Conservation (phyloP, 2,797 vertebrate species). For the Gambelia wislizenii region DNA sequence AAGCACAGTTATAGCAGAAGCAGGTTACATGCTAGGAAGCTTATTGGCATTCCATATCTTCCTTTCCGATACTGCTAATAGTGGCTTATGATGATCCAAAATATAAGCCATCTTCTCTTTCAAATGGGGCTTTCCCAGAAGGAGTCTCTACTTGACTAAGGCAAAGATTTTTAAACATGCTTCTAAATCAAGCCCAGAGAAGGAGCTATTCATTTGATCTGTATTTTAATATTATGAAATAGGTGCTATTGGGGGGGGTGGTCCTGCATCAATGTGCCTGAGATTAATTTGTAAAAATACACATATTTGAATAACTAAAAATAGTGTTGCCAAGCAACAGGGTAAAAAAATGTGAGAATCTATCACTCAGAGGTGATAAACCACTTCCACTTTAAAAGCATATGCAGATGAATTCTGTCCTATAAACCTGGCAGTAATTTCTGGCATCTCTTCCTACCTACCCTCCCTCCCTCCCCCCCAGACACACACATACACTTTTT, state of each 20-base stretch:
- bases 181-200: constrained; percentile 24
- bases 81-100: neutral
- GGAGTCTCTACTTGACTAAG: accelerated
- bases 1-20: neutral
- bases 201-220: constrained; percentile 50
- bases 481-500: no score
- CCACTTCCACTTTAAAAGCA: constrained; percentile 45
- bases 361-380: constrained; percentile 55
- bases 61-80: neutral
- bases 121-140: neutral
- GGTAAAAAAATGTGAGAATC: constrained; percentile 57
- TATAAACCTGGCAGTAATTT: constrained; percentile 51
- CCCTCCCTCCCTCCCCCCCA: no score
- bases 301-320: constrained; percentile 69
- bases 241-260: constrained; percentile 12
- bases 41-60: neutral
- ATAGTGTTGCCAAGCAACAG: constrained; percentile 61
- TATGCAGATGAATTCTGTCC: constrained; percentile 43
- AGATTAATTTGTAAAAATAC: constrained; percentile 68
- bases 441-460: neutral
- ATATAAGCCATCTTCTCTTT: neutral
- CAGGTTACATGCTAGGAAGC: neutral
- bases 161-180: constrained; percentile 11
- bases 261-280: constrained; percentile 50
- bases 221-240: constrained; percentile 50